These are phyloP conservation scores for Halcyon smyrnensis DNA, from an alignment of 2,797 vertebrate genomes.

Conservation along the genomic window DNA sequence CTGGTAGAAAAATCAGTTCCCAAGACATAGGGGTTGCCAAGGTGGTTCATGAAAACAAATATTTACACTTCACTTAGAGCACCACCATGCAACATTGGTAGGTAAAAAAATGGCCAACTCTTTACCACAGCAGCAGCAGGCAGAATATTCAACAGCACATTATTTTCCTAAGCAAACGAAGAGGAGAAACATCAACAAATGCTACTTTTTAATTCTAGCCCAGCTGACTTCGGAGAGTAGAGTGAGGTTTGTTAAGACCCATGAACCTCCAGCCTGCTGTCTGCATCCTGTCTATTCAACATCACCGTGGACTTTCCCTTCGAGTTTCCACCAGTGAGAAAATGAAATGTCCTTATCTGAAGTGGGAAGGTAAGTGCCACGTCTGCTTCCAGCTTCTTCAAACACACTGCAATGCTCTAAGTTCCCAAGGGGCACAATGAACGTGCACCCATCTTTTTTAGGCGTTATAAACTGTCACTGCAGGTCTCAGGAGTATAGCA, in stretches of 20 bases:
- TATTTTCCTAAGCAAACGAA: neutral
- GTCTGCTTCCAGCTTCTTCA: neutral
- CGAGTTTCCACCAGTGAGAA: neutral
- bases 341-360: neutral
- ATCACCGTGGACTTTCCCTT: rapidly evolving
- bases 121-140: neutral
- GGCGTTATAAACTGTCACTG: neutral
- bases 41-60: neutral
- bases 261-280: neutral
- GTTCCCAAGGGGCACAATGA: neutral
- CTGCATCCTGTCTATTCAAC: neutral
- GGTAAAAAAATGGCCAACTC: neutral
- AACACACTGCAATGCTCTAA: neutral
- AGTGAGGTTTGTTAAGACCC: neutral
- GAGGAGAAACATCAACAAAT: neutral
- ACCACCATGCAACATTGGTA: neutral
- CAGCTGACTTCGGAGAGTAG: neutral
- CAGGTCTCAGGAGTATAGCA: neutral
- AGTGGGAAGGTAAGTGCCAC: neutral
- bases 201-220: neutral
- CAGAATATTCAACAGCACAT: neutral
- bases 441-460: neutral
- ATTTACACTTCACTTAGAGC: neutral
- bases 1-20: neutral
- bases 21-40: neutral